Base-by-base conservation (phyloP, 2,888 invertebrate species). In the Exocentrus adspersus region DNA sequence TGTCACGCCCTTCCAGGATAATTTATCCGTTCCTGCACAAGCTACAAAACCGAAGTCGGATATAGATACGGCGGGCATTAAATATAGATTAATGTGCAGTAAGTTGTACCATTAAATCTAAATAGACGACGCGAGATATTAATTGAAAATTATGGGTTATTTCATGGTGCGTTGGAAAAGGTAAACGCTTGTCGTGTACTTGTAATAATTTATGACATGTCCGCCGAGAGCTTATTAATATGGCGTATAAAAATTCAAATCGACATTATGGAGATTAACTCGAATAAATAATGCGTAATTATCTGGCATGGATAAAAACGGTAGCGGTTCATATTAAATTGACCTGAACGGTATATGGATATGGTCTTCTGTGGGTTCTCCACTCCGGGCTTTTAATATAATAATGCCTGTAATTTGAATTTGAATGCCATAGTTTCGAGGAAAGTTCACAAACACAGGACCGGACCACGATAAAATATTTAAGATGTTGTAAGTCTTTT, bases 91-190 rank as follows among this genome's bases (percentile, higher is more conserved):
- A 32, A 57, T 46, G 57, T 45, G n/a, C 32, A 46, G 56, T 45
- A 30, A 56, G 57, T 32, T 56, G 69, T 56, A 42, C 66, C 68
- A 74, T 73, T 75, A 76, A 72, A 72, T 73, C 71, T 67, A 71
- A 75, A 70, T 67, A 68, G 71, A 70, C 70, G 67, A 70, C 71
- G 68, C 70, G 68, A 69, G 67, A 71, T 75, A 73, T 75, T 76
- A 77, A 77, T 77, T 75, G 73, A 69, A 72, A 77, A 73, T 75
- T 75, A 77, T 76, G 69, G 67, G 66, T 72, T 75, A 73, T 74
- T 76, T 74, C 73, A 75, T 73, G 74, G 71, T 76, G 60, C 54
- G 70, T 72, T 73, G 72, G 68, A 67, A 73, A 74, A 71, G 69
- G 68, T 71, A 73, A 74, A 73, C 64, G 65, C 46, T 62, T 48